Conservation (phyloP, 2,797 vertebrate genomes). For the Cossypha dichroa region DNA sequence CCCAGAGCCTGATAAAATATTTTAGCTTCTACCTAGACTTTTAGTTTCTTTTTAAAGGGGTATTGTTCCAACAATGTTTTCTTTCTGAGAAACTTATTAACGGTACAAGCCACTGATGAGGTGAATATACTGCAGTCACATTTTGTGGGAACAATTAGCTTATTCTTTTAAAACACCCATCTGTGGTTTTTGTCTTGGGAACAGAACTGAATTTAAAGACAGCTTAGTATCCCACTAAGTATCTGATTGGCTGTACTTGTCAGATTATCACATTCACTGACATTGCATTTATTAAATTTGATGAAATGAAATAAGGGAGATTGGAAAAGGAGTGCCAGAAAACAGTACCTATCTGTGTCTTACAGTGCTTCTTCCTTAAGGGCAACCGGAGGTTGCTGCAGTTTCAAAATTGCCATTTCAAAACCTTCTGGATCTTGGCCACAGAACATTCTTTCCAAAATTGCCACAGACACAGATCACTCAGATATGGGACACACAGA, state of each 20-base stretch:
- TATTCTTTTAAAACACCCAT: background rate
- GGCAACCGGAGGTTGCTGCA: background rate
- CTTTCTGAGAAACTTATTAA: background rate
- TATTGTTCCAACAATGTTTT: background rate
- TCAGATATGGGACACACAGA: background rate
- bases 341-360: conserved; percentile 16
- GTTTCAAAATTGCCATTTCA: conserved; percentile 45
- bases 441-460: conserved; percentile 51
- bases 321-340: background rate
- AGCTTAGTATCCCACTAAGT: background rate
- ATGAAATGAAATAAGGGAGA: background rate
- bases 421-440: conserved; percentile 37
- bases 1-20: background rate
- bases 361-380: conserved; percentile 13
- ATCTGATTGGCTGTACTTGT: background rate
- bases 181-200: background rate
- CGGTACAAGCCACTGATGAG: background rate
- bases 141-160: background rate
- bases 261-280: background rate
- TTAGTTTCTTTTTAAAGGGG: background rate
- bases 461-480: conserved; percentile 15
- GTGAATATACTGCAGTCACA: background rate
- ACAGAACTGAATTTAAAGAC: background rate
- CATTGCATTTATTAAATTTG: background rate
- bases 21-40: background rate